phyloP scores from a whole-genome alignment of 2,113 vertebrate genomes.

The Entomyzon cyanotis region DNA sequence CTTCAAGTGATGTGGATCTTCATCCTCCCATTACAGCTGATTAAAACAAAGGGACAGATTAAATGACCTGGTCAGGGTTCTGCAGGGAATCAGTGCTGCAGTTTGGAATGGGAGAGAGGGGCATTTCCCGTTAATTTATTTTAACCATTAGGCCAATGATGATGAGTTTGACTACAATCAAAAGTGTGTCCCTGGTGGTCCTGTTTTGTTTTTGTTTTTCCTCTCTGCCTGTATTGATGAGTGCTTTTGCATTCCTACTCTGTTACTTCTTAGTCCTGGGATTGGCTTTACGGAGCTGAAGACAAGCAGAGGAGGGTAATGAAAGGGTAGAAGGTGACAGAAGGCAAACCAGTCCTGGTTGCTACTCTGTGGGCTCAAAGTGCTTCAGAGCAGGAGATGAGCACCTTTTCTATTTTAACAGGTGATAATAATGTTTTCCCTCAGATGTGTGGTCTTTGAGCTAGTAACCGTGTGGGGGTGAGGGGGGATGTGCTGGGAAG shows the following conservation, averaged over 20 bases:
- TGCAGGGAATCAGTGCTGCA: background rate
- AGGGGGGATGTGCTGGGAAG: background rate
- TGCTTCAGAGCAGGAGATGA: background rate
- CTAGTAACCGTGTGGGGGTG: background rate
- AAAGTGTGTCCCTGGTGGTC: background rate
- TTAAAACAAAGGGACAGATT: background rate
- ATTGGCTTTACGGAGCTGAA: background rate
- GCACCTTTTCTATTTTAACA: background rate
- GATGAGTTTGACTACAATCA: background rate
- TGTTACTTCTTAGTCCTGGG: background rate
- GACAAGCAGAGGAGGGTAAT: background rate
- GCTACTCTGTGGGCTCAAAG: background rate
- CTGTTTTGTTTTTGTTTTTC: background rate
- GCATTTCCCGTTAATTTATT: background rate
- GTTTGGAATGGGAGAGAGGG: background rate
- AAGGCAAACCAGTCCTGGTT: background rate
- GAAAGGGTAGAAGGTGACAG: background rate
- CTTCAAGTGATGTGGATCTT: background rate
- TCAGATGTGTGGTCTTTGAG: background rate
- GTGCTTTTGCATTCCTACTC: background rate
- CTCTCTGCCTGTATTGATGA: background rate
- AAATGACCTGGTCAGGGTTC: background rate
- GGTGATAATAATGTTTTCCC: background rate
- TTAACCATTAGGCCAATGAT: rapidly evolving
- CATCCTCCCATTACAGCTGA: background rate